Base-by-base conservation (phyloP, 2,888 invertebrate species). In the Brachyopa scutellaris region DNA sequence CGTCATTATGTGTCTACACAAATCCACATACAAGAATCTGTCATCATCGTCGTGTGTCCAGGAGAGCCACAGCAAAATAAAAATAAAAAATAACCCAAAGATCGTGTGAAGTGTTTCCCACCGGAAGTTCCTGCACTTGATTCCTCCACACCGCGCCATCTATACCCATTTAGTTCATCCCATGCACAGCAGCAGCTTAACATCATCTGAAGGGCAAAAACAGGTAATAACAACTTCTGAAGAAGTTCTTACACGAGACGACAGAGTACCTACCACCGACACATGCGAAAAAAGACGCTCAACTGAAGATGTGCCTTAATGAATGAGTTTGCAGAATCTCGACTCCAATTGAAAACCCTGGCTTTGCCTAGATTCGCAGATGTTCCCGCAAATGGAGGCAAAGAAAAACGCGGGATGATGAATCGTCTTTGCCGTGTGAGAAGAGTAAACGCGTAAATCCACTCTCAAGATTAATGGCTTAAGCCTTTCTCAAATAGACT, bases 91-190 rank as follows among this genome's bases (percentile, higher is more conserved):
- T 59, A 49, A 66, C 11, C 40, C 61, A 78, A 31, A 59, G 55
- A 74, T 62, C 74, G 79, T 80, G 79, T 74, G 79, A 80, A 80
- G 74, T 21, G 62, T 45, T 74, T 64, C 49, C 57, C 79, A 74
- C 79, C 79, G 79, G 79, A 80, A 80, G 74, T 74, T 67, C 61
- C 66, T 73, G 53, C 73, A 73, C 66, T 73, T 59, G 29, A 29
- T 40, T 8, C 40, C n/a, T n/a, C n/a, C n/a, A n/a, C n/a, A 26
- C 26, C 26, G 4, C 45, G 21, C 8, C 23, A 33, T 49, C 36
- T 49, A 69, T 61, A 19, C 23, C 61, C 62, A 42, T 55, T 64
- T 45, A 57, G 49, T 19, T 23, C 55, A 36, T 40, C 29, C 55
- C 55, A 21, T 29, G 26, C 13, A 49, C 36, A 8, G 13, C 21